Conservation (phyloP, 92 coral and sea anemone species). For the Ricordea florida region DNA sequence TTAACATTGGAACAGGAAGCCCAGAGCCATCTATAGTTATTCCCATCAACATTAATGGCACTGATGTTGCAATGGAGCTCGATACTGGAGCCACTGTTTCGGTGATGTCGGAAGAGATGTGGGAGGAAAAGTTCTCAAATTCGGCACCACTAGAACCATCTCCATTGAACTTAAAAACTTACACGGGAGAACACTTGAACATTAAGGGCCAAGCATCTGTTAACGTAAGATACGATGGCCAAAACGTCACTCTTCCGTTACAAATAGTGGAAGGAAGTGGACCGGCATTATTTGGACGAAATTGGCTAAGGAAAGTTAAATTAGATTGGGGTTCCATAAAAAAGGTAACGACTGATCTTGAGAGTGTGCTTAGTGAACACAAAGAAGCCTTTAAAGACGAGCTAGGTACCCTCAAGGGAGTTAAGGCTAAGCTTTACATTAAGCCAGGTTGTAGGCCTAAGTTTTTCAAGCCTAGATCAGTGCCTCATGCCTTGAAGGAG, state of each 20-base stretch:
- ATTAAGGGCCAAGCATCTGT: constrained; percentile 14
- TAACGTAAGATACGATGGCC: constrained; percentile 20
- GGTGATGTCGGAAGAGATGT: too few relatives aligned
- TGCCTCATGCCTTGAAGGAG: constrained; percentile 23
- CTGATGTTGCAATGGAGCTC: too few relatives aligned
- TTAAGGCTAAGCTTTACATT: constrained; percentile 33
- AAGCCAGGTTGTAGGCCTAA: constrained; percentile 27
- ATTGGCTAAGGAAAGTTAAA: constrained; percentile 31
- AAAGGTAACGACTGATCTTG: constrained; percentile 1
- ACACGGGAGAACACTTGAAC: constrained; percentile 23
- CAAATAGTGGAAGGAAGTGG: constrained; percentile 38
- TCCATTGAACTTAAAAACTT: constrained; percentile 9
- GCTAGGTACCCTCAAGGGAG: constrained; percentile 26
- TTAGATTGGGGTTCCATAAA: constrained; percentile 43
- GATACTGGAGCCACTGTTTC: too few relatives aligned
- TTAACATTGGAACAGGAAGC: background rate
- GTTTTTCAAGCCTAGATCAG: constrained; percentile 6
- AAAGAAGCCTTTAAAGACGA: constrained; percentile 35
- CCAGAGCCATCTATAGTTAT: background rate
- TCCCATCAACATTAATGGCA: too few relatives aligned
- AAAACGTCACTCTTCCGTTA: background rate
- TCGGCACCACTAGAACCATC: background rate
- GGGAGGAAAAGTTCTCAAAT: too few relatives aligned
- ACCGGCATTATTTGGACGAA: constrained; percentile 36
- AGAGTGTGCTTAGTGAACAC: constrained; percentile 10